Conservation (phyloP, 23 tunicate species). For the Aplidium turbinatum region DNA sequence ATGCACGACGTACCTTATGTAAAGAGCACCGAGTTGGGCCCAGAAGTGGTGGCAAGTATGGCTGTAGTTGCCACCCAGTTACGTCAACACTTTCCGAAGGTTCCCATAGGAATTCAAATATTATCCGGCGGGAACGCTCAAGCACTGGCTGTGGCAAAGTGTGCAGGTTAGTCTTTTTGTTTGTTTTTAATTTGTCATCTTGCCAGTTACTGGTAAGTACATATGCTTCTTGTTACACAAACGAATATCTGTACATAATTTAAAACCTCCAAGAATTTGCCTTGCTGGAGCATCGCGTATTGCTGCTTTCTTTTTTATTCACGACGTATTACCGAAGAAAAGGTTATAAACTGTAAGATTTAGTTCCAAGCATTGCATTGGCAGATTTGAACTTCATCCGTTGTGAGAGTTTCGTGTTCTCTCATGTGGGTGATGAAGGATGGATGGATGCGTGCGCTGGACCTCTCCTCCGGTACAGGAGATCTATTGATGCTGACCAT, state of each 20-base stretch:
- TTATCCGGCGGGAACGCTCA: slow-evolving; percentile 81
- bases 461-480: slow-evolving; percentile 70
- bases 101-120: slow-evolving; percentile 81
- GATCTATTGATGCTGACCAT: slow-evolving; percentile 71
- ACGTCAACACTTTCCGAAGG: slow-evolving; percentile 53
- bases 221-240: too few species aligned
- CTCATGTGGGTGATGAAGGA: slow-evolving; percentile 97
- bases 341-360: too few species aligned
- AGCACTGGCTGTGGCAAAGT: slow-evolving; percentile 84
- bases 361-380: too few species aligned
- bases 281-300: too few species aligned
- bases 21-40: slow-evolving; percentile 51
- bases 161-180: slow-evolving; percentile 61
- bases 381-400: slow-evolving; percentile 84
- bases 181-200: too few species aligned
- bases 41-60: slow-evolving; percentile 88
- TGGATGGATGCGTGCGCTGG: slow-evolving; percentile 84
- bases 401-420: slow-evolving; percentile 82
- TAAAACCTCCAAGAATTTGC: too few species aligned
- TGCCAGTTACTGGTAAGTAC: too few species aligned
- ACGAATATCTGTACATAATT: too few species aligned
- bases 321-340: too few species aligned
- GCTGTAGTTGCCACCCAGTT: slow-evolving; percentile 53
- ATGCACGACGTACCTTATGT: slow-evolving; percentile 97
- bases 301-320: too few species aligned